phyloP scores from a whole-genome alignment of 2,888 invertebrate species.

The Lithophane leautieri region DNA sequence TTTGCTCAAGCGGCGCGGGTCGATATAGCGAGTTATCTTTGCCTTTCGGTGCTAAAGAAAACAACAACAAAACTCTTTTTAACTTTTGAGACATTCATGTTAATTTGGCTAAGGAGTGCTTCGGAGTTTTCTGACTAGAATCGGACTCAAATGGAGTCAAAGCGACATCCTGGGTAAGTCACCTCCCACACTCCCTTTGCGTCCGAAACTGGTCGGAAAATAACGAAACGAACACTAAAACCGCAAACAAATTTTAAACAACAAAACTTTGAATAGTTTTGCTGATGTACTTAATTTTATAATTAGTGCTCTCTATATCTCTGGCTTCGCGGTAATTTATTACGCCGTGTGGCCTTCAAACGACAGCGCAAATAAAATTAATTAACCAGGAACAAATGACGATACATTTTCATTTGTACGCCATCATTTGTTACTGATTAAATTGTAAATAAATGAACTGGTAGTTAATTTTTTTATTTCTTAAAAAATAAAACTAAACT shows the following conservation, averaged over 20 bases:
- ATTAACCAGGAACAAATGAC: slow-evolving; percentile 42
- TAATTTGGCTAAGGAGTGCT: background rate
- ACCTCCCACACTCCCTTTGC: no score
- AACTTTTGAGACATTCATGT: background rate
- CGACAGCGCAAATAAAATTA: slow-evolving; percentile 13
- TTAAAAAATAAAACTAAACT: slow-evolving; percentile 3
- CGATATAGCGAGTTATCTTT: slow-evolving; percentile 88
- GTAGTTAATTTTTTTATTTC: no score
- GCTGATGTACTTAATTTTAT: background rate
- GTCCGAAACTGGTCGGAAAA: background rate
- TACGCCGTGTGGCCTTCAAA: slow-evolving; percentile 35
- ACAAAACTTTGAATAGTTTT: slow-evolving; percentile 13
- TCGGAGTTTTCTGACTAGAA: background rate
- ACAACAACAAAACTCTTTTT: slow-evolving; percentile 69
- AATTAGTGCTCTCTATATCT: slow-evolving; percentile 20
- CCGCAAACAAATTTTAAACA: slow-evolving; percentile 9
- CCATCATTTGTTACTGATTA: slow-evolving; percentile 19
- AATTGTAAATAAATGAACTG: slow-evolving; percentile 1
- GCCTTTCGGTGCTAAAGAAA: slow-evolving; percentile 88
- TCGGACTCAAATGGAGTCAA: background rate
- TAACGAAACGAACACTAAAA: background rate
- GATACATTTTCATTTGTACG: background rate
- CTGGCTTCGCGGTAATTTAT: slow-evolving; percentile 13
- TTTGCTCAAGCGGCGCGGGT: slow-evolving; percentile 87
- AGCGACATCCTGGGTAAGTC: background rate